phyloP scores from a whole-genome alignment of 2,888 invertebrate species.

The Bedellia somnulentella region DNA sequence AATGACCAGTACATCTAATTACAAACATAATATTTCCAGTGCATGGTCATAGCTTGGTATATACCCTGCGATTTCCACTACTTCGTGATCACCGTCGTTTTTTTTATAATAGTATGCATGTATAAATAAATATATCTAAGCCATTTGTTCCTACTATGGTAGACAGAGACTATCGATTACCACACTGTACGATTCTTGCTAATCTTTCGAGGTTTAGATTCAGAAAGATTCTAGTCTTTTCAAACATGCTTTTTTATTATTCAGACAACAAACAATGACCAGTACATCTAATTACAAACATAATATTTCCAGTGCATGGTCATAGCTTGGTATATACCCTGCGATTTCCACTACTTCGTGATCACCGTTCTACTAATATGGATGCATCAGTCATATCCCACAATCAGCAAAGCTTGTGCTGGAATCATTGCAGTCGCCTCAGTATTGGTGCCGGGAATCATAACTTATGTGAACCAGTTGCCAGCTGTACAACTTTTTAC shows the following conservation, averaged over 20 bases:
- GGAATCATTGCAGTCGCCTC: constrained; percentile 30
- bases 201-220: too few species aligned
- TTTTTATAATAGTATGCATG: too few species aligned
- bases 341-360: constrained; percentile 70
- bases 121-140: too few species aligned
- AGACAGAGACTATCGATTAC: too few species aligned
- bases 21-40: too few species aligned
- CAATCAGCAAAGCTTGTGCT: constrained; percentile 32
- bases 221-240: too few species aligned
- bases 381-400: constrained; percentile 34
- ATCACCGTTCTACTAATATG: constrained; percentile 50
- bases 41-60: constrained; percentile 69
- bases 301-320: constrained; percentile 53
- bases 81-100: constrained; percentile 57
- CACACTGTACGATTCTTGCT: too few species aligned
- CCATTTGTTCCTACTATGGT: too few species aligned
- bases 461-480: constrained; percentile 48
- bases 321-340: constrained; percentile 70
- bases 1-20: too few species aligned
- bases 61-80: constrained; percentile 72
- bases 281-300: too few species aligned
- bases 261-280: too few species aligned
- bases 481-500: constrained; percentile 60
- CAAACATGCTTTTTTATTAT: too few species aligned
- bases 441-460: constrained; percentile 46